These are phyloP conservation scores for Chrysaora quinquecirrha DNA, from an alignment of 30 jellyfish, hydroid and myxozoan species.

Conservation along the genomic window DNA sequence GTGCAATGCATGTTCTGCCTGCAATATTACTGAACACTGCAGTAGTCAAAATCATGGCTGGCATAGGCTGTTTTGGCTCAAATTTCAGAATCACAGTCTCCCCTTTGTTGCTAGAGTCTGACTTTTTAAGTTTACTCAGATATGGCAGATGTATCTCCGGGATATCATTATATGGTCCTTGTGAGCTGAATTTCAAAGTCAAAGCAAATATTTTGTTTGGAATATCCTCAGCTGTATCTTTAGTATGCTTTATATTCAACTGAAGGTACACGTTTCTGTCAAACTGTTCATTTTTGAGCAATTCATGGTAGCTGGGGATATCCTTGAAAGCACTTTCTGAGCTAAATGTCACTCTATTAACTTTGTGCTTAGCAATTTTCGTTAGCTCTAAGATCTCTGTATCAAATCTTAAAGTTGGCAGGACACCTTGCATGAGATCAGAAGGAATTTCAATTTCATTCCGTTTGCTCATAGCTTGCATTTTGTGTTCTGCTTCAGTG, in stretches of 20 bases:
- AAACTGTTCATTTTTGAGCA: slow-evolving; percentile 5
- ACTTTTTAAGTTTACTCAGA: neutral
- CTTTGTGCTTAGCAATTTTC: slow-evolving; percentile 5
- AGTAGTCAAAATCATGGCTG: slow-evolving; percentile 4
- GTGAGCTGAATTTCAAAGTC: slow-evolving; percentile 37
- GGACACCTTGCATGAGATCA: slow-evolving; percentile 48
- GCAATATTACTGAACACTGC: slow-evolving; percentile 42
- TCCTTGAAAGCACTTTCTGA: neutral
- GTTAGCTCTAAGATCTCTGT: slow-evolving; percentile 6
- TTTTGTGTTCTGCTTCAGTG: slow-evolving; percentile 18
- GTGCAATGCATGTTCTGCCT: slow-evolving; percentile 60
- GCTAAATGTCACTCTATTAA: neutral
- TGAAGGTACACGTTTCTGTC: slow-evolving; percentile 25
- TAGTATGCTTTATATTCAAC: slow-evolving; percentile 4
- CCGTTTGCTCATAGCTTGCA: slow-evolving; percentile 18
- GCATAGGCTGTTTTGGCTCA: slow-evolving; percentile 22
- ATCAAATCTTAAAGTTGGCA: slow-evolving; percentile 46
- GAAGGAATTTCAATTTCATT: slow-evolving; percentile 52
- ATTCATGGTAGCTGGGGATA: slow-evolving; percentile 7
- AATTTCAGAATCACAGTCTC: slow-evolving; percentile 11
- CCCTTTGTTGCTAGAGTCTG: neutral
- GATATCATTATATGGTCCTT: slow-evolving; percentile 23
- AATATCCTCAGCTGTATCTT: neutral
- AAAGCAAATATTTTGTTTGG: slow-evolving; percentile 33
- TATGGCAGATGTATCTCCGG: slow-evolving; percentile 32